Conservation (phyloP, 1,140 invertebrate species). For the Neomicropteryx cornuta region DNA sequence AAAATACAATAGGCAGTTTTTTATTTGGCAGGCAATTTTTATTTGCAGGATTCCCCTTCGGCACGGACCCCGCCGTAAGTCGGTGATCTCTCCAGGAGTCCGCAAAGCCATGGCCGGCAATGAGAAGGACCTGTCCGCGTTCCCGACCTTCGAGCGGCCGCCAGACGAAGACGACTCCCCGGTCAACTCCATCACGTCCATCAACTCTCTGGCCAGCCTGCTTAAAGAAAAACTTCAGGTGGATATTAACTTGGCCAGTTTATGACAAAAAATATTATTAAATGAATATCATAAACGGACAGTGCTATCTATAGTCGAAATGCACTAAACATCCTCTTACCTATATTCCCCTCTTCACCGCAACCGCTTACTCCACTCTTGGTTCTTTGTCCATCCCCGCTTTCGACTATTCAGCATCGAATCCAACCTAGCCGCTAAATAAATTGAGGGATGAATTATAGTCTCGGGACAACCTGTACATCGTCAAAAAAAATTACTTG, state of each 20-base stretch:
- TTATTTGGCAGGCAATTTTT: too few species aligned
- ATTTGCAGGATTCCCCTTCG: slow-evolving; percentile 27
- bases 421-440: too few species aligned
- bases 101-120: slow-evolving; percentile 32
- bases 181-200: slow-evolving; percentile 65
- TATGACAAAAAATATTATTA: too few species aligned
- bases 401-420: too few species aligned
- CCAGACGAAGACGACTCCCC: slow-evolving; percentile 42
- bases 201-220: slow-evolving; percentile 71
- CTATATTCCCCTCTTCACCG: too few species aligned
- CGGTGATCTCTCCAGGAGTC: slow-evolving; percentile 24
- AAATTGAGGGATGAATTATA: too few species aligned
- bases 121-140: slow-evolving; percentile 20
- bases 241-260: slow-evolving; percentile 14
- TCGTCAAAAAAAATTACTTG: too few species aligned
- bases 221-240: slow-evolving; percentile 72
- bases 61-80: slow-evolving; percentile 31
- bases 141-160: slow-evolving; percentile 25
- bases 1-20: too few species aligned
- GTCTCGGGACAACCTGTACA: too few species aligned
- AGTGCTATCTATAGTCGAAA: slow-evolving; percentile 2
- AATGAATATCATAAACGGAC: slow-evolving; percentile 3
- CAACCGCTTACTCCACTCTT: too few species aligned
- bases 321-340: too few species aligned
- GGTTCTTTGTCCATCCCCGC: not conserved